Evolutionary conservation across 1,140 invertebrate genomes (phyloP), one percentile per base, ranked within the genome.

Genomic region (Diuraphis noxia): DNA sequence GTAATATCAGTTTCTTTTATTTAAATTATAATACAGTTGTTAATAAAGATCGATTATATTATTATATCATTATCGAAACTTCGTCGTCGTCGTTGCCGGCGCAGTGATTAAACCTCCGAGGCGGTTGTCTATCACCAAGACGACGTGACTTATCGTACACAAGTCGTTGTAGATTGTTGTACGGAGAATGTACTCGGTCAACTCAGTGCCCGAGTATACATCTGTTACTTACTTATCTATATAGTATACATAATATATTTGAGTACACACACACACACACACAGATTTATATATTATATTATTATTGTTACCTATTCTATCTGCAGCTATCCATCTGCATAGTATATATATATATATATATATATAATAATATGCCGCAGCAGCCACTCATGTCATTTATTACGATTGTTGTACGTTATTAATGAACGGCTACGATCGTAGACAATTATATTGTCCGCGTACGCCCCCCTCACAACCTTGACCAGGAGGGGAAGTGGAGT

Each of bases 401-500:
- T 36, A 49, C 41, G 84, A 86, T 86, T 86, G 84, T 86, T 72
- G 56, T 72, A 72, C 13, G 56, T 72, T 86, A 86, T 86, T 86
- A 49, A 86, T 49, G 84, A 86, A 86, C n/a, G 34, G n/a, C 40
- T 81, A 36, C 84, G 23, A 36, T 49, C 43, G n/a, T 49, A 86
- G 84, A 49, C 84, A 36, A 86, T 86, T 86, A 84, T 84, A 86
- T 86, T 49, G 41, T 49, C 25, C 34, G 56, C 52, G 56, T 30
- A 63, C 56, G 9, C 56, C 25, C 23, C 23, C 1, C 8, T 30
- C 52, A 23, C 2, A 4, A 13, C 56, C 30, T 13, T 63, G 56
- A 19, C 21, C 40, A 19, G 30, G 40, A n/a, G n/a, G 38, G 8
- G 81, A 7, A 30, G 38, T 25, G 38, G 38, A 63, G 30, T 10